A percentile compares a stretch with the other conserved stretches of the same genome.
Evolutionary conservation across 2,888 invertebrate genomes (phyloP).

Genomic region (Nomada goodeniana): DNA sequence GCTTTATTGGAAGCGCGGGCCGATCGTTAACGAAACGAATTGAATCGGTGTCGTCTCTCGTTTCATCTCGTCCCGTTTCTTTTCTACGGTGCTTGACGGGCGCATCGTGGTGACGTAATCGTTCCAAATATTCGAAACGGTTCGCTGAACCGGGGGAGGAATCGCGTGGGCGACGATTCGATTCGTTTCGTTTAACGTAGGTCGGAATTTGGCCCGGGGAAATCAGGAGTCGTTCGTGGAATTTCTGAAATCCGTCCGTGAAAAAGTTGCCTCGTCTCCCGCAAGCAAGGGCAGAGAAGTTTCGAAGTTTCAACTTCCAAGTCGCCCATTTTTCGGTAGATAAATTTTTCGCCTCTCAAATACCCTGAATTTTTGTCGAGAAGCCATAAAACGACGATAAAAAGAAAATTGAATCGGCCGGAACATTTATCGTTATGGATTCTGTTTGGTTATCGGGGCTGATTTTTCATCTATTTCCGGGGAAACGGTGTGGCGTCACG

Average conservation of each 20-base stretch:
- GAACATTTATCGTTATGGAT: constrained; percentile 19
- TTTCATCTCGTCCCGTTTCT: constrained; percentile 40
- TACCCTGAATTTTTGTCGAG: too few relatives aligned
- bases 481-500: constrained; percentile 48
- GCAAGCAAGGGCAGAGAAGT: neutral
- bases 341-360: too few relatives aligned
- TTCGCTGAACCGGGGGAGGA: constrained; percentile 41
- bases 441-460: constrained; percentile 55
- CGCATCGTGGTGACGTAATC: constrained; percentile 60
- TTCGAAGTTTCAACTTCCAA: neutral
- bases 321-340: neutral
- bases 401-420: neutral
- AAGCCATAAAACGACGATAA: neutral
- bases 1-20: constrained; percentile 74
- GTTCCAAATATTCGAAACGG: constrained; percentile 56
- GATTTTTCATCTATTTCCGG: constrained; percentile 73
- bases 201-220: constrained; percentile 39
- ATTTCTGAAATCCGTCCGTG: neutral
- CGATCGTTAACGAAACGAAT: constrained; percentile 69
- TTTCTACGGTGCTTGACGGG: constrained; percentile 38
- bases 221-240: constrained; percentile 8
- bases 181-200: constrained; percentile 51
- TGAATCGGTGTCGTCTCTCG: constrained; percentile 47
- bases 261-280: too few relatives aligned
- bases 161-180: constrained; percentile 44